Evolutionary conservation across 2,797 vertebrate species (phyloP), one percentile per base, ranked within the genome.

Genomic region (Poeciliopsis paucimaculata): DNA sequence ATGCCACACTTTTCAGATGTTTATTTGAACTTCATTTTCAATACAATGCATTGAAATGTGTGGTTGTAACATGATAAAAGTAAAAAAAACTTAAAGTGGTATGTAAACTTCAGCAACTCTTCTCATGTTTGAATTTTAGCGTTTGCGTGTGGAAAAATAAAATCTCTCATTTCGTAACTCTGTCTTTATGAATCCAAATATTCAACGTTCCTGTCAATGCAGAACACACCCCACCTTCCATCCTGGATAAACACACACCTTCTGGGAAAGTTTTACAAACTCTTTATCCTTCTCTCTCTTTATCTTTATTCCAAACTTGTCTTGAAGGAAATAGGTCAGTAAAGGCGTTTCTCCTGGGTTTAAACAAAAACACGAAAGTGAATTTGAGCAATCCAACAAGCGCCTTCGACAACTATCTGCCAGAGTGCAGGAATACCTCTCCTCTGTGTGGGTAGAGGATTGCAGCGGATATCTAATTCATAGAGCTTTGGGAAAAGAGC

Each of bases 381-480:
- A 57, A 75, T 78, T 78, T 75, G 28, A 73, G 8, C 55, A 53
- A 36, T 31, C 28, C 5, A 9, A 3, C 20, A 62, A 34, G 5
- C 0, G 39, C n/a, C 34, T 75, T 77, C 46, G 23, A 75, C 28
- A 77, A 4, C 0, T 0, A 2, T 11, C 0, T 45, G 51, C 36
- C 10, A 31, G 9, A 72, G 20, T 1, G 77, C 13, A 78, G 31
- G 28, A 83, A 79, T 95, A 98, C 97, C 96, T 34, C 92, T 95
- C 45, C 85, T 95, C 41, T 79, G 90, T 7, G 90, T 94, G 80
- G 94, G 95, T 72, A 98, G 85, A 26, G 97, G 97, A 90, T 99
- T 98, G 89, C 95, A 95, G 82, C 96, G 92, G 82, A 98, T 96
- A 23, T 95, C 87, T 41, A 98, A 91, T 89, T 98, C 95, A 20